Conservation (phyloP, 2,888 invertebrate species). For the Campopleginae sp. region DNA sequence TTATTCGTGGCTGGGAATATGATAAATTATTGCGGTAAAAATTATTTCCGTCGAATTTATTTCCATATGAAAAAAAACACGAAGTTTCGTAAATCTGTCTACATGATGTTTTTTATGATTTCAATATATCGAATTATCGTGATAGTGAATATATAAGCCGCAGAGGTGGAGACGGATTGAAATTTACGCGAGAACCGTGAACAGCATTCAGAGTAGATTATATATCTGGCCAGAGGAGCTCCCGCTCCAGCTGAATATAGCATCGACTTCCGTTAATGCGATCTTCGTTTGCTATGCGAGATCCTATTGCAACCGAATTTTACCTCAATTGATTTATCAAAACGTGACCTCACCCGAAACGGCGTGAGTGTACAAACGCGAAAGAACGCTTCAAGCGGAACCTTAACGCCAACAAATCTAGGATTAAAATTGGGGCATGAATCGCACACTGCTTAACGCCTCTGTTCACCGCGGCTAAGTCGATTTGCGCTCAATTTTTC, state of each 20-base stretch:
- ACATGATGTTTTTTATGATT: conserved; percentile 12
- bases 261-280: conserved; percentile 46
- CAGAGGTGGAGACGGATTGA: conserved; percentile 32
- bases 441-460: background rate
- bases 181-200: conserved; percentile 64
- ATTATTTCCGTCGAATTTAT: conserved; percentile 8
- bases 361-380: conserved; percentile 13
- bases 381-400: background rate
- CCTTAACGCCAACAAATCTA: conserved; percentile 1
- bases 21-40: background rate
- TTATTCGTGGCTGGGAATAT: background rate
- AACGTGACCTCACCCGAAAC: conserved; percentile 60
- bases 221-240: conserved; percentile 30
- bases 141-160: conserved; percentile 56
- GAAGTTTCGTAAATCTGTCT: conserved; percentile 22
- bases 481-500: conserved; percentile 1
- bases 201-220: conserved; percentile 64
- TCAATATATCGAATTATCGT: conserved; percentile 48
- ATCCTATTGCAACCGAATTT: conserved; percentile 55
- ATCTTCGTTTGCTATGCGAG: conserved; percentile 29
- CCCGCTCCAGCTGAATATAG: conserved; percentile 52
- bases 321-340: conserved; percentile 66
- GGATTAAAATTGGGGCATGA: background rate
- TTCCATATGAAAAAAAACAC: background rate
- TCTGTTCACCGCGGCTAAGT: conserved; percentile 7